Evolutionary conservation across 2,888 invertebrate species (phyloP).

Genomic region (Glaucopsyche alexis): DNA sequence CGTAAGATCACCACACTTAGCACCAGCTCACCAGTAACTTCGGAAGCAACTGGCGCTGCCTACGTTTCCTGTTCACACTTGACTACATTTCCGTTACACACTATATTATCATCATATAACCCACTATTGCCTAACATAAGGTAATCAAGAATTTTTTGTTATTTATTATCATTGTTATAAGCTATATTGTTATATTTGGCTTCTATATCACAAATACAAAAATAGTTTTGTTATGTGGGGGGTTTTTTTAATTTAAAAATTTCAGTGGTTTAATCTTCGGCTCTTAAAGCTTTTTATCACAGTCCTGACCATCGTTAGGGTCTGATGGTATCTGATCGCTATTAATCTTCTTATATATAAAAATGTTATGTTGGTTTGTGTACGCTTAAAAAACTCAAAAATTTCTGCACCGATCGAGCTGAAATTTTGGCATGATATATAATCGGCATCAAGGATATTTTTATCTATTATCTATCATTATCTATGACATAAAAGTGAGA

Average conservation of each 20-base stretch:
- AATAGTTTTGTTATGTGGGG: background rate
- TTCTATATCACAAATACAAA: background rate
- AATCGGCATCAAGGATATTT: too few species aligned
- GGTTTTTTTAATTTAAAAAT: background rate
- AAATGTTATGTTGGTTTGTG: too few species aligned
- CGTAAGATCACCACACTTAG: background rate
- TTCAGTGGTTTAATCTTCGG: background rate
- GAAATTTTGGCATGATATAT: too few species aligned
- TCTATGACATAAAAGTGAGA: background rate
- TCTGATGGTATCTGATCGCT: too few species aligned
- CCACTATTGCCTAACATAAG: constrained; percentile 19
- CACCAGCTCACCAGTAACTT: background rate
- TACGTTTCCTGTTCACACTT: constrained; percentile 24
- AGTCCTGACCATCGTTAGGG: background rate
- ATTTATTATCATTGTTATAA: constrained; percentile 15
- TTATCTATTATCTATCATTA: too few species aligned
- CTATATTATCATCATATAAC: constrained; percentile 7
- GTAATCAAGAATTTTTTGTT: constrained; percentile 7
- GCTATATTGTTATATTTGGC: background rate
- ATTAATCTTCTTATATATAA: too few species aligned
- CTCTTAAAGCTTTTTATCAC: background rate
- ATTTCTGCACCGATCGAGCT: too few species aligned
- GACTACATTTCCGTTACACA: constrained; percentile 23
- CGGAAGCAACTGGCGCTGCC: constrained; percentile 18
- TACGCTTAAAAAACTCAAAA: too few species aligned